phyloP scores from a whole-genome alignment of 1,140 invertebrate species.

The Notospermus geniculatus region DNA sequence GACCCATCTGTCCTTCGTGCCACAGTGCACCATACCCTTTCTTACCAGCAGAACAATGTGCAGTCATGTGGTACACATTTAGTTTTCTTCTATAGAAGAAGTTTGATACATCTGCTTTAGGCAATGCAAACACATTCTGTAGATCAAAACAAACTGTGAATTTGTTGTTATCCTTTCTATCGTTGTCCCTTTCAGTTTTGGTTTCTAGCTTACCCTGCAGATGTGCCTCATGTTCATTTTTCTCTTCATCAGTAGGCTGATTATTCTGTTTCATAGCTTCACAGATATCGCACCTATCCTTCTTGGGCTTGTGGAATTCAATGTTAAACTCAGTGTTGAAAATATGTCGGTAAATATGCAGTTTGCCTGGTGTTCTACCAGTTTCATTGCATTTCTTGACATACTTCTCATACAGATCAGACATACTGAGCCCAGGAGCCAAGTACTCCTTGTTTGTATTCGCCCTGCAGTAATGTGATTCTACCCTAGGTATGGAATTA shows the following conservation, averaged over 20 bases:
- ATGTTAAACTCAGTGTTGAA: slow-evolving; percentile 25
- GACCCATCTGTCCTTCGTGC: slow-evolving; percentile 21
- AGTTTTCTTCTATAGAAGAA: slow-evolving; percentile 23
- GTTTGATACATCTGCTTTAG: slow-evolving; percentile 18
- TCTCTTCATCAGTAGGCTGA: not conserved
- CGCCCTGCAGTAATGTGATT: slow-evolving; percentile 4
- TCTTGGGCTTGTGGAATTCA: slow-evolving; percentile 22
- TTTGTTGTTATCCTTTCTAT: not conserved
- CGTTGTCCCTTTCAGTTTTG: slow-evolving; percentile 15
- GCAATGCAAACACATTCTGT: slow-evolving; percentile 19
- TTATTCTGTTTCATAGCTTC: slow-evolving; percentile 1
- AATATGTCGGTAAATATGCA: slow-evolving; percentile 18
- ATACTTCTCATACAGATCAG: slow-evolving; percentile 16
- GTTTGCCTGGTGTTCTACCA: slow-evolving; percentile 10
- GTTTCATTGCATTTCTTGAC: slow-evolving; percentile 12
- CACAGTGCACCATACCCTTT: slow-evolving; percentile 26
- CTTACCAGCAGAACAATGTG: slow-evolving; percentile 20
- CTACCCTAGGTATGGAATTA: slow-evolving; percentile 9
- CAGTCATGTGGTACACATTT: slow-evolving; percentile 25
- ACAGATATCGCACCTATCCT: slow-evolving; percentile 24
- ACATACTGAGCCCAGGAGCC: not conserved
- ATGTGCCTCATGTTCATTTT: slow-evolving; percentile 9
- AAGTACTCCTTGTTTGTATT: slow-evolving; percentile 11
- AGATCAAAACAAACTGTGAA: slow-evolving; percentile 23
- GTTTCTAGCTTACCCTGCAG: slow-evolving; percentile 12